Base-by-base conservation (phyloP, 2,113 vertebrate genomes). In the Stercorarius parasiticus region DNA sequence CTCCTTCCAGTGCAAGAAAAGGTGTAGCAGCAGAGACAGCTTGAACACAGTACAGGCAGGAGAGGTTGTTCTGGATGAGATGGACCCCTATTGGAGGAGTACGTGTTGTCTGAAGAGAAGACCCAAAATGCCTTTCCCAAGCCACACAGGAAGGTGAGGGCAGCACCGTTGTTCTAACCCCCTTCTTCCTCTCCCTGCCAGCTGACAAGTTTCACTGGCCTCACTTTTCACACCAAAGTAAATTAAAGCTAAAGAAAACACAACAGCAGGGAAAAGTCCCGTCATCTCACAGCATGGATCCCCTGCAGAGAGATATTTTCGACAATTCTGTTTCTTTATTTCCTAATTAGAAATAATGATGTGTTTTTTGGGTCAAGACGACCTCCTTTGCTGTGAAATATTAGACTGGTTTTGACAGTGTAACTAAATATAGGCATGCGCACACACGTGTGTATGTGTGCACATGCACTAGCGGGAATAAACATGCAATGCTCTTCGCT, bases 281-380 rank as follows among this genome's bases (percentile, higher is more conserved):
- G 1, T 93, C 91, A 61, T 79, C 84, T 93, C 23, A 0, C 86
- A 96, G 88, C 91, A 65, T 2, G 5, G 78, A 21, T 95, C 45
- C 62, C 81, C 86, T 73, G 86, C 86, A 66, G 78, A 94, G 88
- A 87, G 73, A 83, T 61, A 83, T 81, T 97, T 97, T 85, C 4
- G 25, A 86, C 78, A 59, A 62, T 73, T 95, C 67, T 82, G 49
- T 55, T 58, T 36, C 84, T 96, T 93, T 95, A 95, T 82, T 96
- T 96, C 86, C 84, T 95, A 95, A 95, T 95, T 95, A 95, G 93
- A 97, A 95, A 73, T 95, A 95, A 95, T 43, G 76, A 97, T 93
- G 91, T 82, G 86, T 70, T 85, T 94, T 82, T 92, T 2, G 6
- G 91, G 86, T 97, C 96, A 95, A 85, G 79, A 90, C 4, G 11